Conservation (phyloP, 1,140 invertebrate species). For the Babylonia areolata region DNA sequence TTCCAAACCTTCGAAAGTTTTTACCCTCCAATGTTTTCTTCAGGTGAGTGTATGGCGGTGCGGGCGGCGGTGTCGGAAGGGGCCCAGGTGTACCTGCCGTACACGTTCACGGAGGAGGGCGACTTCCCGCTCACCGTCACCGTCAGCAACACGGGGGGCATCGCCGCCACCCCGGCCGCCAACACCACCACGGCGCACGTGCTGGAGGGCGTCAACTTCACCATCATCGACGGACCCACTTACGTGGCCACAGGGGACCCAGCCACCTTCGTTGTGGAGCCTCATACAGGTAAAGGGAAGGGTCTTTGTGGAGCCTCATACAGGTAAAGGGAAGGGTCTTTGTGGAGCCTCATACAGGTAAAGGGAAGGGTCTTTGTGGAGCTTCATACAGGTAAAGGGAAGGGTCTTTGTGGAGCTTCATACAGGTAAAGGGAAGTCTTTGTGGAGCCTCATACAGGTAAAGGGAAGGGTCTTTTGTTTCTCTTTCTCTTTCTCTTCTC, state of each 20-base stretch:
- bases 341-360: too few species aligned
- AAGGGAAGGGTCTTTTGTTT: too few species aligned
- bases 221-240: conserved; percentile 39
- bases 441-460: too few species aligned
- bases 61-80: conserved; percentile 42
- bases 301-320: too few species aligned
- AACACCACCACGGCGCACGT: conserved; percentile 44
- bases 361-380: too few species aligned
- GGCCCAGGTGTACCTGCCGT: conserved; percentile 41
- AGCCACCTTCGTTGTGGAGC: conserved; percentile 38
- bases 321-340: too few species aligned
- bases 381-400: too few species aligned
- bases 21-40: too few species aligned
- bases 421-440: too few species aligned
- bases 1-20: too few species aligned
- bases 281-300: conserved; percentile 66
- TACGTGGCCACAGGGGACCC: conserved; percentile 40
- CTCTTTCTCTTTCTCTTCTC: too few species aligned
- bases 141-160: conserved; percentile 25
- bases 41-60: conserved; percentile 31
- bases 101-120: conserved; percentile 42
- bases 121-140: conserved; percentile 39
- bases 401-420: too few species aligned
- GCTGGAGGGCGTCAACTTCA: conserved; percentile 56
- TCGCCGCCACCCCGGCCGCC: not conserved